Conservation (phyloP, 1,140 invertebrate species). For the Dendrolimus kikuchii region DNA sequence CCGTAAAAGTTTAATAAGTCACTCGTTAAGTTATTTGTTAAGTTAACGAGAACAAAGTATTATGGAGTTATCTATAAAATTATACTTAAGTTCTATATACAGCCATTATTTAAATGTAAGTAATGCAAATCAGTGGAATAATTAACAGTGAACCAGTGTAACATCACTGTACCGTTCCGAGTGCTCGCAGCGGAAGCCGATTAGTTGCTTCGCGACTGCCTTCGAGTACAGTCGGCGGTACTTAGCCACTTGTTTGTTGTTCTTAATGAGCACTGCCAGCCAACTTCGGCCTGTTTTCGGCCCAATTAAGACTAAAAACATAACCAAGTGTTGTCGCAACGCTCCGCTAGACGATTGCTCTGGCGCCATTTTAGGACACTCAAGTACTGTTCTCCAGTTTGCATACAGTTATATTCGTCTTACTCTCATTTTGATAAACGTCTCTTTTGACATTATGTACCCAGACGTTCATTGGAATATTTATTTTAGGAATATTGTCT, state of each 20-base stretch:
- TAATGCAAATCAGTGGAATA: constrained; percentile 15
- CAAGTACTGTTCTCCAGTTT: constrained; percentile 1
- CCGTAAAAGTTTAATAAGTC: no score
- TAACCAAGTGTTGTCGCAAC: constrained; percentile 34
- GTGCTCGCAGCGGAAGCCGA: constrained; percentile 21
- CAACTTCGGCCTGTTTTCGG: constrained; percentile 58
- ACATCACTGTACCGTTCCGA: constrained; percentile 28
- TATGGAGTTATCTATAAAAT: no score
- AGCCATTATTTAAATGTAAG: constrained; percentile 7
- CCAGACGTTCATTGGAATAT: no score
- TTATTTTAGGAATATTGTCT: no score
- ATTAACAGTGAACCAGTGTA: constrained; percentile 29
- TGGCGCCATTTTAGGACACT: constrained; percentile 2
- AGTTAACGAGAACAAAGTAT: no score
- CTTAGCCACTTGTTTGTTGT: constrained; percentile 67
- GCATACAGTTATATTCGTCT: no score
- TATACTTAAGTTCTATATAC: no score
- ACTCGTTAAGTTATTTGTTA: no score
- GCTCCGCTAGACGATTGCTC: constrained; percentile 17
- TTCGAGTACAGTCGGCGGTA: constrained; percentile 26
- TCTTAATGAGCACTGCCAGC: constrained; percentile 64
- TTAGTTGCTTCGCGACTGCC: constrained; percentile 15
- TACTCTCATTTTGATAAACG: no score
- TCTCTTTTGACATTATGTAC: no score
- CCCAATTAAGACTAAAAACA: constrained; percentile 67